phyloP scores from a whole-genome alignment of 2,113 vertebrate genomes.

The Probosciger aterrimus region DNA sequence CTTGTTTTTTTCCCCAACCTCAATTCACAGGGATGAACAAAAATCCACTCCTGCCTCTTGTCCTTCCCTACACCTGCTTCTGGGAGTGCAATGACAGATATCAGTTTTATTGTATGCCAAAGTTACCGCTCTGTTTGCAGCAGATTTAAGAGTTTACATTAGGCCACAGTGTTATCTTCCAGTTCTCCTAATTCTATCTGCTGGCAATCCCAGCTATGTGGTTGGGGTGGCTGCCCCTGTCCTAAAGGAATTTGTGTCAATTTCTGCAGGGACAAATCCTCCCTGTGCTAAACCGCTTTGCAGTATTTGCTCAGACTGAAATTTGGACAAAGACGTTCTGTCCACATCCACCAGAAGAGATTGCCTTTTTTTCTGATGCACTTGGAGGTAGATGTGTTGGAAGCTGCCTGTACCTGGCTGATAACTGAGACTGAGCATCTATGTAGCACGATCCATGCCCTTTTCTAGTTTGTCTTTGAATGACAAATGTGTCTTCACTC shows the following conservation, averaged over 20 bases:
- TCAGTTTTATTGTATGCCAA: not conserved
- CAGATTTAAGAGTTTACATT: constrained; percentile 66
- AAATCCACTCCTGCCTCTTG: not conserved
- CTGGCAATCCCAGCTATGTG: constrained; percentile 31
- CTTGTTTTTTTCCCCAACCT: not conserved
- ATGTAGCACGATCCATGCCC: constrained; percentile 24
- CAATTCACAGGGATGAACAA: not conserved
- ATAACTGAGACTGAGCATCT: constrained; percentile 59
- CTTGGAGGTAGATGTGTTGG: constrained; percentile 52
- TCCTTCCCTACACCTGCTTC: constrained; percentile 8
- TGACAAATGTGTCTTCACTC: constrained; percentile 65
- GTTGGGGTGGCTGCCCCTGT: constrained; percentile 30
- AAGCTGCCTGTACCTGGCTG: constrained; percentile 66
- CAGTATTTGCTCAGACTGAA: constrained; percentile 62
- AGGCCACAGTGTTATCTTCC: constrained; percentile 59
- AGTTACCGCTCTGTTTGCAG: constrained; percentile 32
- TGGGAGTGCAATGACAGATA: constrained; percentile 18
- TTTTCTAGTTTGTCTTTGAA: constrained; percentile 72
- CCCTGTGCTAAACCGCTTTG: constrained; percentile 47
- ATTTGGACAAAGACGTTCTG: constrained; percentile 62
- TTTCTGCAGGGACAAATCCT: constrained; percentile 68
- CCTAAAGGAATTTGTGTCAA: constrained; percentile 67
- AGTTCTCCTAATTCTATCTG: constrained; percentile 66
- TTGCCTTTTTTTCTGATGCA: constrained; percentile 44
- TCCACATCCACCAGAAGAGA: constrained; percentile 49